Evolutionary conservation across 2,113 vertebrate species (phyloP).

Genomic region (Myotis yumanensis): DNA sequence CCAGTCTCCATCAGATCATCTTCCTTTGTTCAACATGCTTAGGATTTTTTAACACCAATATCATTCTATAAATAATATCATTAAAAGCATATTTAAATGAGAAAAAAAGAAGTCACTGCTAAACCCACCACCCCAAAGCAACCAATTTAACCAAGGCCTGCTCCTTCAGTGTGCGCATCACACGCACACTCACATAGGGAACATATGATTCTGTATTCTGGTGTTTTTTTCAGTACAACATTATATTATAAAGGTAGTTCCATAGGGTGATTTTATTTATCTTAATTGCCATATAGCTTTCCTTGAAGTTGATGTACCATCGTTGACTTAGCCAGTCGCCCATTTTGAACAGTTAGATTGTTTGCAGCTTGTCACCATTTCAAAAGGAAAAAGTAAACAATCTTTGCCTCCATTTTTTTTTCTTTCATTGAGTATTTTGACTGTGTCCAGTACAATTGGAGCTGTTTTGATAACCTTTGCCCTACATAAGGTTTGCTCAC

Average conservation of each 20-base stretch:
- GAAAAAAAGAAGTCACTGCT: background rate
- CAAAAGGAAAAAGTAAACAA: background rate
- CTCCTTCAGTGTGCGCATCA: background rate
- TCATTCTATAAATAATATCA: constrained; percentile 8
- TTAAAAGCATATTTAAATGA: background rate
- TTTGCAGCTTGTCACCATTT: constrained; percentile 32
- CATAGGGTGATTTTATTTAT: background rate
- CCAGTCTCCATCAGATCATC: background rate
- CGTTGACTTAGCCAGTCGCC: background rate
- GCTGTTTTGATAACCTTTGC: background rate
- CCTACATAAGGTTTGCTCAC: background rate
- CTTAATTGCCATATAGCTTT: constrained; percentile 18
- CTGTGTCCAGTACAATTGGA: background rate
- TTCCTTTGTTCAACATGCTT: background rate
- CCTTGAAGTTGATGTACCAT: background rate
- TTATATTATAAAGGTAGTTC: background rate
- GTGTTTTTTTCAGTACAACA: background rate
- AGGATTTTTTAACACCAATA: background rate
- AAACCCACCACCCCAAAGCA: background rate
- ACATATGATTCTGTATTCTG: background rate
- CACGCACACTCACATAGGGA: background rate
- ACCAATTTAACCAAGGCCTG: background rate
- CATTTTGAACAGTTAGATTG: background rate
- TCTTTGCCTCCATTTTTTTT: background rate
- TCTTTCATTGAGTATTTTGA: background rate